phyloP scores from a whole-genome alignment of 2,888 invertebrate genomes.

The Urechis unicinctus region DNA sequence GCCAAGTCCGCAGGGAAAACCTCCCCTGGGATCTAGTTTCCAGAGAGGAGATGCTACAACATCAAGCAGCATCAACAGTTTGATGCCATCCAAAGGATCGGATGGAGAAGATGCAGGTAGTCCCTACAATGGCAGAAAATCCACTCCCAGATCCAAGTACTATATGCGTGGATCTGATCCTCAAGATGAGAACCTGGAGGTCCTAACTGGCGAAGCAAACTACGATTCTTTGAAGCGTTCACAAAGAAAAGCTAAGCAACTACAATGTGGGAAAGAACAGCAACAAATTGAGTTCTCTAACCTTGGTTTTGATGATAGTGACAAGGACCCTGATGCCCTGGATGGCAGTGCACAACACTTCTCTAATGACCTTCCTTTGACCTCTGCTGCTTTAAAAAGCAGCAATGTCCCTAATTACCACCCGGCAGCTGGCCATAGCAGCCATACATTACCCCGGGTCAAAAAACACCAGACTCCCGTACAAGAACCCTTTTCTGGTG shows the following conservation, averaged over 20 bases:
- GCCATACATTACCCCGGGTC: background rate
- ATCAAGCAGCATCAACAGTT: background rate
- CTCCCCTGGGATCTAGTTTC: background rate
- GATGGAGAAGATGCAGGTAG: constrained; percentile 13
- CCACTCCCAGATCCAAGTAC: background rate
- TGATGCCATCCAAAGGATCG: constrained; percentile 1
- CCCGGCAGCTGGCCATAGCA: background rate
- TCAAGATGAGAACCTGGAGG: constrained; percentile 16
- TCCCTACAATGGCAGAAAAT: constrained; percentile 8
- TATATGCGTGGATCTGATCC: background rate
- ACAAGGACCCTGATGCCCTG: constrained; percentile 11
- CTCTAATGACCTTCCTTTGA: no score
- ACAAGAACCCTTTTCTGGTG: no score
- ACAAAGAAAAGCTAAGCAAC: background rate
- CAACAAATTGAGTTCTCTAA: constrained; percentile 10
- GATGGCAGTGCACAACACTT: background rate
- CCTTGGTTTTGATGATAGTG: constrained; percentile 16
- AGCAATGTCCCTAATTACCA: background rate
- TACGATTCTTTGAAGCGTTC: background rate
- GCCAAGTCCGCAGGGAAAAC: background rate
- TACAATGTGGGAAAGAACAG: background rate
- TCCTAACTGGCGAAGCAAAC: constrained; percentile 4
- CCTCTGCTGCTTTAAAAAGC: background rate
- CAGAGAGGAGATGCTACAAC: background rate
- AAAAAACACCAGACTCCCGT: no score